Conservation (phyloP, 1,140 invertebrate genomes). For the Mycetomoellerius zeteki region DNA sequence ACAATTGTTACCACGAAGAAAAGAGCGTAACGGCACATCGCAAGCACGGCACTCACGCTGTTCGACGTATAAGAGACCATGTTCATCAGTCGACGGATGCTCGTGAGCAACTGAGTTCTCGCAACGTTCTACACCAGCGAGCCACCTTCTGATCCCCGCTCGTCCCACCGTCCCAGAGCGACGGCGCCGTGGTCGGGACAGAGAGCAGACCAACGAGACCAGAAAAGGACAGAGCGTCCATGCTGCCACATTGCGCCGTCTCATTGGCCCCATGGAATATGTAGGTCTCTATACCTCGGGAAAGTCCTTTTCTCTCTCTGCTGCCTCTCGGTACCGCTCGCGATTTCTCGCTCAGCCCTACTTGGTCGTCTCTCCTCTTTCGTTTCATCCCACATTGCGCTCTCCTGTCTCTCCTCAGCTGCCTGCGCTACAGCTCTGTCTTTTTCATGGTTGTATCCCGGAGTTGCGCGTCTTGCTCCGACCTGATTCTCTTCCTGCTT, state of each 20-base stretch:
- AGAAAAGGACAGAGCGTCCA: constrained; percentile 61
- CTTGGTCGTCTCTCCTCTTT: background rate
- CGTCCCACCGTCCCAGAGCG: constrained; percentile 22
- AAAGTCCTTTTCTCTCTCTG: constrained; percentile 65
- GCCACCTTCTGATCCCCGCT: constrained; percentile 68
- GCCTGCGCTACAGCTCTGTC: constrained; percentile 25
- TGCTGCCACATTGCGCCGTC: constrained; percentile 86
- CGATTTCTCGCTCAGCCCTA: constrained; percentile 37
- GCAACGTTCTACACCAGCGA: constrained; percentile 68
- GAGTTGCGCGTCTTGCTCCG: constrained; percentile 18
- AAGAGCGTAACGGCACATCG: constrained; percentile 66
- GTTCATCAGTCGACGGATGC: constrained; percentile 72
- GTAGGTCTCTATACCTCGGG: constrained; percentile 82
- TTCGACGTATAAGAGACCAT: constrained; percentile 60
- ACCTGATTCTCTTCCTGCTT: constrained; percentile 37
- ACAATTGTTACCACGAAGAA: constrained; percentile 56
- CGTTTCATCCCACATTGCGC: background rate
- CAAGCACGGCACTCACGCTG: constrained; percentile 67
- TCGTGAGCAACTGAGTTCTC: constrained; percentile 79
- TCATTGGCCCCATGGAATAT: constrained; percentile 86
- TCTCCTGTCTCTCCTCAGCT: constrained; percentile 1
- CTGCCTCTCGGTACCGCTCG: background rate
- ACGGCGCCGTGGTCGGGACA: constrained; percentile 51
- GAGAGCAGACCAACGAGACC: constrained; percentile 58
- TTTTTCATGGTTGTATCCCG: constrained; percentile 38